Conservation (phyloP, 2,113 vertebrate genomes). For the Nestor notabilis region DNA sequence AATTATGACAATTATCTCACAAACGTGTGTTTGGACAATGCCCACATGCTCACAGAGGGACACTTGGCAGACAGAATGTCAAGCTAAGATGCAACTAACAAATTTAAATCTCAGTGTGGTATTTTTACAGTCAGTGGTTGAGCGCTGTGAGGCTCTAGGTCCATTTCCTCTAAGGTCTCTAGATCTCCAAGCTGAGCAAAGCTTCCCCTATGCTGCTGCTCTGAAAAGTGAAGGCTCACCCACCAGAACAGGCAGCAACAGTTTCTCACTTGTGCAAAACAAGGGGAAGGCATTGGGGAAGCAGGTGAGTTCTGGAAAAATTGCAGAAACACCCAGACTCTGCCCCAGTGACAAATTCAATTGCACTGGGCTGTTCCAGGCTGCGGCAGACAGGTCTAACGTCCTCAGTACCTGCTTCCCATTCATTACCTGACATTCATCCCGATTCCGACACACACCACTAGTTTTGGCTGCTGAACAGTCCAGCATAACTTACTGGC, state of each 20-base stretch:
- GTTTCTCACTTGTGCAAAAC: not conserved
- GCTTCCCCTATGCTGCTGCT: not conserved
- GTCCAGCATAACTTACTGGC: not conserved
- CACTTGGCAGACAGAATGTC: not conserved
- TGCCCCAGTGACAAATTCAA: not conserved
- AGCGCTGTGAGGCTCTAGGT: not conserved
- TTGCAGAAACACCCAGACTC: not conserved
- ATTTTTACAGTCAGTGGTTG: not conserved
- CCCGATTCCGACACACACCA: fast-evolving
- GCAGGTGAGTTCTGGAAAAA: not conserved
- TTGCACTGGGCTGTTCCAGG: not conserved
- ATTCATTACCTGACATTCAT: not conserved
- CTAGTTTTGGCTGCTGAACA: not conserved
- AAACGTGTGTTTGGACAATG: not conserved
- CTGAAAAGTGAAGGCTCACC: not conserved
- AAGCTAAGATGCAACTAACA: not conserved
- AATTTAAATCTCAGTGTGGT: not conserved
- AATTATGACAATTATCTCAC: not conserved
- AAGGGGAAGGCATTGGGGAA: not conserved
- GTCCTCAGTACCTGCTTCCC: not conserved
- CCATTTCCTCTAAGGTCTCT: not conserved
- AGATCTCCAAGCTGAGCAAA: not conserved
- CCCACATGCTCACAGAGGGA: not conserved
- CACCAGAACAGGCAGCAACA: not conserved
- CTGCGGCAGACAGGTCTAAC: not conserved